Evolutionary conservation across 1,140 invertebrate species (phyloP).

Genomic region (Drusus annulatus): DNA sequence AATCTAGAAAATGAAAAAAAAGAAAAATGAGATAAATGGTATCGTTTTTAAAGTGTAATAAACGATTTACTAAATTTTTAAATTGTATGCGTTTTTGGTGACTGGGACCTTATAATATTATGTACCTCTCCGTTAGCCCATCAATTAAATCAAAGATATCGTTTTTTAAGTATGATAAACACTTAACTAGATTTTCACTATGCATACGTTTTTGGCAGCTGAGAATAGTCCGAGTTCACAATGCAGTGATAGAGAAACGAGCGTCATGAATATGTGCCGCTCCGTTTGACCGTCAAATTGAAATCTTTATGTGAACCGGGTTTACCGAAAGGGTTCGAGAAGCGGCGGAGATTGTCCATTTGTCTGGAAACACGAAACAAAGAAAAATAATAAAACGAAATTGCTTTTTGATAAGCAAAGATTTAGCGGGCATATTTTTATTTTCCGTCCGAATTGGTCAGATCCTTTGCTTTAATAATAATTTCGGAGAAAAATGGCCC

Average conservation of each 20-base stretch:
- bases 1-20: too few species aligned
- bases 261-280: background rate
- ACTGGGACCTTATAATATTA: too few species aligned
- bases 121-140: too few species aligned
- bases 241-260: background rate
- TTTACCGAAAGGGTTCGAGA: background rate
- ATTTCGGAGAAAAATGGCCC: background rate
- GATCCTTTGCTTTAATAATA: conserved; percentile 18
- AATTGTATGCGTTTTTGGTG: too few species aligned
- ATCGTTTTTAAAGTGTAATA: too few species aligned
- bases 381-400: conserved; percentile 35
- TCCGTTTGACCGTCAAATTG: conserved; percentile 22
- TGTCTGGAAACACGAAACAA: conserved; percentile 39
- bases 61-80: too few species aligned
- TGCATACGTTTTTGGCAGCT: too few species aligned
- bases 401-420: conserved; percentile 38
- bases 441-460: background rate
- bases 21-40: too few species aligned
- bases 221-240: background rate
- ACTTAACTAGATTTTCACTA: too few species aligned
- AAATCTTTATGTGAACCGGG: conserved; percentile 2
- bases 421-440: background rate
- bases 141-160: background rate
- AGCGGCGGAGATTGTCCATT: conserved; percentile 19
- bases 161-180: too few species aligned